Conservation (phyloP, 2,797 vertebrate species). For the Heteromormyrus szaboi region DNA sequence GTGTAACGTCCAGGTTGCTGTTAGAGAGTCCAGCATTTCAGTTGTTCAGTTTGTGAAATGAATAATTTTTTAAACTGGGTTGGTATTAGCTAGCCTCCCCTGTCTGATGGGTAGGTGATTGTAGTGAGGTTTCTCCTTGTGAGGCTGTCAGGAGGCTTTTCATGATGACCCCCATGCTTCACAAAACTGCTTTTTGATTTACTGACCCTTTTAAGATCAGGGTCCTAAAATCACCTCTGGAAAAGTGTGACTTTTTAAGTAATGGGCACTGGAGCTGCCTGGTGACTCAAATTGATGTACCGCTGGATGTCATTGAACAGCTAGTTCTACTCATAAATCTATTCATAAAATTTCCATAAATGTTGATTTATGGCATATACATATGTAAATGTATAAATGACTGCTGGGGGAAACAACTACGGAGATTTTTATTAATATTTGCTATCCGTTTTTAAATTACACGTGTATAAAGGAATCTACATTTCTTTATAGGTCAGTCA, state of each 20-base stretch:
- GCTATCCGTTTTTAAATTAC: neutral
- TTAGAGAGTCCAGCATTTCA: neutral
- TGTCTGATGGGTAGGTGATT: neutral
- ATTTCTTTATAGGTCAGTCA: neutral
- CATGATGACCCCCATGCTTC: neutral
- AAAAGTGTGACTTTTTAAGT: neutral
- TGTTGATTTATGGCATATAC: neutral
- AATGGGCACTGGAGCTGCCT: neutral
- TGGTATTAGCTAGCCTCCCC: neutral
- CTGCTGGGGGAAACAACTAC: neutral
- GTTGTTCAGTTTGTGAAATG: neutral
- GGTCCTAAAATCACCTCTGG: neutral
- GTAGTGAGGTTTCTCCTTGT: slow-evolving; percentile 23
- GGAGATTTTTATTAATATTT: slow-evolving; percentile 9
- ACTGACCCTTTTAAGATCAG: neutral
- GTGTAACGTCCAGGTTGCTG: neutral
- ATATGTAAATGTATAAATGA: neutral
- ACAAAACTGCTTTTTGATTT: neutral
- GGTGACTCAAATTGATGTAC: neutral
- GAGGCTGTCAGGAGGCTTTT: neutral
- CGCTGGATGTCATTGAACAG: neutral
- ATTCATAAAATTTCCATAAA: neutral
- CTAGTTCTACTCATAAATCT: neutral
- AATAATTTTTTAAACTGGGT: neutral
- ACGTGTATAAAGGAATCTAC: neutral